A percentile compares a stretch with the other conserved stretches of the same genome.
Evolutionary conservation across 1,140 invertebrate species (phyloP).

Genomic region (Euborellia annulipes): DNA sequence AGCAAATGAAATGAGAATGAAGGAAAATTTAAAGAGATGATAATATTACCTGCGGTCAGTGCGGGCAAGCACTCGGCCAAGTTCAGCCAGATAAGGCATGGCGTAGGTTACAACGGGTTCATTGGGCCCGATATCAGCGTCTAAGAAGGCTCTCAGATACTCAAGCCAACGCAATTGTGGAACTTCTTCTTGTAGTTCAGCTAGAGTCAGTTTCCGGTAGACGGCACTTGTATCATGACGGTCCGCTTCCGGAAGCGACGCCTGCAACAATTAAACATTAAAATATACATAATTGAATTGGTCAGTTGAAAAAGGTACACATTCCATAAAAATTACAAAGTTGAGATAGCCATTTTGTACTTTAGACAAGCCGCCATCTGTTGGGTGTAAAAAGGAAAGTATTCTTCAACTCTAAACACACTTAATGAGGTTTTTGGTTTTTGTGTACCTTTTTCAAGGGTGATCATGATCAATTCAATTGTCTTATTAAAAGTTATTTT

Average conservation of each 20-base stretch:
- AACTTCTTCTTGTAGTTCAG: conserved; percentile 43
- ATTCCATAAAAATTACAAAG: not conserved
- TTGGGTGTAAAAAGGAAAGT: no score
- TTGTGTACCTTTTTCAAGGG: no score
- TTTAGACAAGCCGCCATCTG: no score
- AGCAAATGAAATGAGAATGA: no score
- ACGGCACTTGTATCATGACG: conserved; percentile 65
- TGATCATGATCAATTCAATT: no score
- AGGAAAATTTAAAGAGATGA: no score
- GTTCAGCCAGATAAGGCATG: conserved; percentile 57
- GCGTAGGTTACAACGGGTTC: conserved; percentile 69
- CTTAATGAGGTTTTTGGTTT: no score
- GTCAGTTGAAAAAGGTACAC: no score
- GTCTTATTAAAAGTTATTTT: no score
- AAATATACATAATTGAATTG: not conserved
- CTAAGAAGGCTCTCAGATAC: conserved; percentile 55
- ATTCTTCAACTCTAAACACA: no score
- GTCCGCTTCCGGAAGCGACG: conserved; percentile 60
- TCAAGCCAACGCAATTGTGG: conserved; percentile 62
- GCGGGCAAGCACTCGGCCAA: conserved; percentile 50
- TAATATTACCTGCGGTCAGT: conserved; percentile 54
- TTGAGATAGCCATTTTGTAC: no score
- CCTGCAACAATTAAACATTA: conserved; percentile 32
- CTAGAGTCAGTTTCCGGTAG: conserved; percentile 51
- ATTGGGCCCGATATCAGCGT: conserved; percentile 39